Evolutionary conservation across 64 coral and sea anemone genomes (phyloP), one percentile per base, ranked within the genome.

Genomic region (Catalaphyllia jardinei): DNA sequence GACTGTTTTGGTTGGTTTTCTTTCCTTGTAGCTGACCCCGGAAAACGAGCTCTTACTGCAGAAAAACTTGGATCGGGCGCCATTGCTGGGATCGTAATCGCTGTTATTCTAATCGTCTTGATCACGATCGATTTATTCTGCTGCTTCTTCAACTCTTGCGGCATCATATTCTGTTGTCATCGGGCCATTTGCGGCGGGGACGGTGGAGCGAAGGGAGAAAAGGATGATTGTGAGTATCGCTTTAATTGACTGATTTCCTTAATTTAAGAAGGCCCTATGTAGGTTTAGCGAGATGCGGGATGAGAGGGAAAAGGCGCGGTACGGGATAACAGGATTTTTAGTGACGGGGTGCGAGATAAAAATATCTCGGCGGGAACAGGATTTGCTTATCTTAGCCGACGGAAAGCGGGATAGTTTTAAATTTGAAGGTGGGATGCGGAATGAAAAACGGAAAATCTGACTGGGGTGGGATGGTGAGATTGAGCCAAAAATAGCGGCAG

Each of bases 61-160:
- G 19, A 9, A 27, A 35, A 63, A 46, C 60, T 85, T 50, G 63
- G 63, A 85, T 0, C 81, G 6, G 81, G 62, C 27, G 86, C 77
- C 28, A 88, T 95, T 4, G 94, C 94, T 29, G 94, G 89, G 18
- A 95, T 95, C 8, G 94, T 95, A 2, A 92, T 95, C 38, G 94
- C 86, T 31, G 78, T 95, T 2, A 87, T 95, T 12, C 71, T 95
- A 18, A 87, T 95, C 57, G 94, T 95, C 13, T 64, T 95, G 14
- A 92, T 95, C 73, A 83, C 94, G 28, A 91, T 95, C 11, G 94
- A 95, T 82, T 52, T 88, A 15, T 95, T 95, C 89, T 95, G 94
- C 20, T 95, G 94, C 46, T 95, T 95, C 79, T 95, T 95, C 71
- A 95, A 95, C 65, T 79, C 77, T 19, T 95, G 94, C 63, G 94